phyloP scores from a whole-genome alignment of 2,113 vertebrate species.

The Chaetodon trifascialis region DNA sequence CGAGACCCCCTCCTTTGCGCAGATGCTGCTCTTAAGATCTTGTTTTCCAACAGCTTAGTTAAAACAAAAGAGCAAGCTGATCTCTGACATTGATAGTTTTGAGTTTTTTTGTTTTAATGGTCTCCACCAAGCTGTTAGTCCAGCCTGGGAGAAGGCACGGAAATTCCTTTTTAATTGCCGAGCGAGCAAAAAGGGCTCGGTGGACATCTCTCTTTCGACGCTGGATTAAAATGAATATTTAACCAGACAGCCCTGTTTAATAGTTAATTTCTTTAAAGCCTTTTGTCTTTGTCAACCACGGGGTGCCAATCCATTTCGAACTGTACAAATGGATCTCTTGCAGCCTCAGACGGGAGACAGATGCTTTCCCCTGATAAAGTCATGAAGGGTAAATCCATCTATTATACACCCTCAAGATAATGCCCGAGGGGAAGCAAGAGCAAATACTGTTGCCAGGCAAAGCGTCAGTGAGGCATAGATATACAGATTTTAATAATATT shows the following conservation, averaged over 20 bases:
- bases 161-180: slow-evolving; percentile 73
- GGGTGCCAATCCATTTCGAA: slow-evolving; percentile 74
- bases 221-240: slow-evolving; percentile 84
- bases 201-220: slow-evolving; percentile 61
- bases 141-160: slow-evolving; percentile 50
- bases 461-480: slow-evolving; percentile 5
- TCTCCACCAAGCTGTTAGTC: slow-evolving; percentile 60
- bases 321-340: slow-evolving; percentile 66
- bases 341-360: slow-evolving; percentile 65
- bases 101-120: slow-evolving; percentile 46
- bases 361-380: slow-evolving; percentile 75
- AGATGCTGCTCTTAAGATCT: slow-evolving; percentile 61
- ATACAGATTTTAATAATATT: slow-evolving; percentile 7
- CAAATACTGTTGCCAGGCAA: slow-evolving; percentile 35
- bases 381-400: slow-evolving; percentile 66
- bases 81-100: slow-evolving; percentile 63
- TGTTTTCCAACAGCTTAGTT: slow-evolving; percentile 66
- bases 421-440: slow-evolving; percentile 36
- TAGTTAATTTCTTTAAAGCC: slow-evolving; percentile 82
- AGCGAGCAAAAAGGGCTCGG: slow-evolving; percentile 47
- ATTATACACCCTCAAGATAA: slow-evolving; percentile 52
- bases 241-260: slow-evolving; percentile 80
- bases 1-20: slow-evolving; percentile 32
- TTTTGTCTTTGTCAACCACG: slow-evolving; percentile 68
- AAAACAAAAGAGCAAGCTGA: slow-evolving; percentile 74